These are phyloP conservation scores for Thinocorus orbignyianus DNA, from an alignment of 2,113 vertebrate species.

Conservation along the genomic window DNA sequence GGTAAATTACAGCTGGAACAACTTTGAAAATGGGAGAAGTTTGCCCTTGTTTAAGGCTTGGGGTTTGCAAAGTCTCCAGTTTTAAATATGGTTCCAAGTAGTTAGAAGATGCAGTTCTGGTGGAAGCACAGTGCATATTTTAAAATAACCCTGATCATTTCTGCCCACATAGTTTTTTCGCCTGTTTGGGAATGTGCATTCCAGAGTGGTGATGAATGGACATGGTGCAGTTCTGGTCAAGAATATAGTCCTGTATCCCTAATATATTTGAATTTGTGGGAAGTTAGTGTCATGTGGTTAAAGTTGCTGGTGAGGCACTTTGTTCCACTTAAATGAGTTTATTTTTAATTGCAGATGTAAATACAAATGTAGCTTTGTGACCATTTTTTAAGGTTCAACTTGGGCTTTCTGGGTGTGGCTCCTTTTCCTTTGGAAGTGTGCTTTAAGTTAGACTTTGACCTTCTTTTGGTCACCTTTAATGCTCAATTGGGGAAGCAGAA, in stretches of 20 bases:
- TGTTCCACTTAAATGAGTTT: not conserved
- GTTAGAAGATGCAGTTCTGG: not conserved
- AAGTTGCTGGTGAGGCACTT: not conserved
- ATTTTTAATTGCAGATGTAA: not conserved
- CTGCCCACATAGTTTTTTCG: not conserved
- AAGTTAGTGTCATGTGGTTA: not conserved
- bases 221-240: not conserved
- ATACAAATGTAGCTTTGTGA: not conserved
- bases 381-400: not conserved
- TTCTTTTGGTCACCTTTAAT: not conserved
- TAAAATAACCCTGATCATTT: not conserved
- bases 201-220: slow-evolving; percentile 41
- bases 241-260: not conserved
- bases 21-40: not conserved
- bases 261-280: not conserved
- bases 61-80: not conserved
- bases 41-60: not conserved
- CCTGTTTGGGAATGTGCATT: not conserved
- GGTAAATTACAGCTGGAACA: not conserved
- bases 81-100: not conserved
- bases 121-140: not conserved
- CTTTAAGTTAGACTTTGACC: not conserved
- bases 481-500: not conserved
- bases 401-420: not conserved
- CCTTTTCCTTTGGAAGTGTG: not conserved